Evolutionary conservation across 2,113 vertebrate genomes (phyloP).

Genomic region (Pelecanus crispus): DNA sequence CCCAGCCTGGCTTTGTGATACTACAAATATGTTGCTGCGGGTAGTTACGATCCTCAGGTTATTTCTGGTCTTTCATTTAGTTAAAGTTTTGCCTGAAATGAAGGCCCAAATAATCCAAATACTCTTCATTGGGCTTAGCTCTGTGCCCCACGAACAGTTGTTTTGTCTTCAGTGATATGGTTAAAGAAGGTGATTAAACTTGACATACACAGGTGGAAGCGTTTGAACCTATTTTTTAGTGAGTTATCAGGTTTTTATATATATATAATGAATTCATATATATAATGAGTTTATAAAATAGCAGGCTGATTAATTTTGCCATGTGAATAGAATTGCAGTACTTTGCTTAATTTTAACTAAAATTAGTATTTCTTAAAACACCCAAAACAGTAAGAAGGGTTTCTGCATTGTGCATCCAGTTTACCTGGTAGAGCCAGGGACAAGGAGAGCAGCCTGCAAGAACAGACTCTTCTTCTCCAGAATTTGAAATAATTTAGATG

Average conservation of each 20-base stretch:
- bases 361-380: not conserved
- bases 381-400: not conserved
- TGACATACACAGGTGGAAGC: not conserved
- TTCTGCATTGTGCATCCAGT: rapidly evolving
- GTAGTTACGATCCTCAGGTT: not conserved
- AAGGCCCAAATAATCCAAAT: not conserved
- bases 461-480: not conserved
- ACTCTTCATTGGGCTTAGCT: not conserved
- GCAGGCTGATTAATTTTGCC: not conserved
- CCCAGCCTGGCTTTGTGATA: not conserved
- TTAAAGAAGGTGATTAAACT: not conserved
- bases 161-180: not conserved
- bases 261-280: no score
- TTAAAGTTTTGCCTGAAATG: not conserved
- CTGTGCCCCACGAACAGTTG: not conserved
- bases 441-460: not conserved
- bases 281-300: not conserved
- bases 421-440: not conserved
- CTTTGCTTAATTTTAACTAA: not conserved
- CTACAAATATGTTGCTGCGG: rapidly evolving
- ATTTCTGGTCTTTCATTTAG: not conserved
- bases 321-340: not conserved
- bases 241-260: no score
- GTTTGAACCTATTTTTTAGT: not conserved
- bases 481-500: not conserved